Evolutionary conservation across 1,140 invertebrate species (phyloP).

Genomic region (Diprion similis): DNA sequence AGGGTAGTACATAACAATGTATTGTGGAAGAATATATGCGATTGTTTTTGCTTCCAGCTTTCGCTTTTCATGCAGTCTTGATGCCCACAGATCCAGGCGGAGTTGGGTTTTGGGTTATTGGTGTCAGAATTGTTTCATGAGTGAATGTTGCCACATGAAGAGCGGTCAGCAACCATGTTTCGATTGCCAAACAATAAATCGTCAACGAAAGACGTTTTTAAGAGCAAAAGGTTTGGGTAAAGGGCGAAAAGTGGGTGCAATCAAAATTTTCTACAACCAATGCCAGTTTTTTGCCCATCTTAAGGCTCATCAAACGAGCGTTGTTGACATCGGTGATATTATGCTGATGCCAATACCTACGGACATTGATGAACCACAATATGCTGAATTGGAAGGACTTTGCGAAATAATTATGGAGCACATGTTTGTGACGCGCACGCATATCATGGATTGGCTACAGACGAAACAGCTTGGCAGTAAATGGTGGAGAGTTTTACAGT

Average conservation of each 20-base stretch:
- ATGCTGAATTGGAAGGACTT: slow-evolving; percentile 38
- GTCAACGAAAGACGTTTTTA: slow-evolving; percentile 40
- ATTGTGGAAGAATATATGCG: background rate
- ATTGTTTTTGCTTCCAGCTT: slow-evolving; percentile 40
- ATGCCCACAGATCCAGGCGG: slow-evolving; percentile 42
- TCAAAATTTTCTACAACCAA: slow-evolving; percentile 53
- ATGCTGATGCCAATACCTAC: slow-evolving; percentile 54
- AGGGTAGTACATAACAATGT: background rate
- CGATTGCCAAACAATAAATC: slow-evolving; percentile 29
- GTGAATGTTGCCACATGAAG: slow-evolving; percentile 35
- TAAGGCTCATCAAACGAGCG: slow-evolving; percentile 34
- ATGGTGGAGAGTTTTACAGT: slow-evolving; percentile 43
- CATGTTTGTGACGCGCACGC: slow-evolving; percentile 41
- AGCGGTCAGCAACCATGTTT: slow-evolving; percentile 24
- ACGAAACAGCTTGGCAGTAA: slow-evolving; percentile 30
- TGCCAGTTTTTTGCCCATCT: slow-evolving; percentile 53
- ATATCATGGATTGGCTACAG: slow-evolving; percentile 52
- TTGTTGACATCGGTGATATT: slow-evolving; percentile 43
- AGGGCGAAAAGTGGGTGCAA: slow-evolving; percentile 36
- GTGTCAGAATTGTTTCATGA: slow-evolving; percentile 44
- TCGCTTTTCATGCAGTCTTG: slow-evolving; percentile 40
- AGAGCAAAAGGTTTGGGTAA: slow-evolving; percentile 33
- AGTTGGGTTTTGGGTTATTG: slow-evolving; percentile 53
- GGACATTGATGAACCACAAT: slow-evolving; percentile 33
- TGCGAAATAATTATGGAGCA: slow-evolving; percentile 49